Conservation (phyloP, 2,888 invertebrate species). For the Geotrupes spiniger region DNA sequence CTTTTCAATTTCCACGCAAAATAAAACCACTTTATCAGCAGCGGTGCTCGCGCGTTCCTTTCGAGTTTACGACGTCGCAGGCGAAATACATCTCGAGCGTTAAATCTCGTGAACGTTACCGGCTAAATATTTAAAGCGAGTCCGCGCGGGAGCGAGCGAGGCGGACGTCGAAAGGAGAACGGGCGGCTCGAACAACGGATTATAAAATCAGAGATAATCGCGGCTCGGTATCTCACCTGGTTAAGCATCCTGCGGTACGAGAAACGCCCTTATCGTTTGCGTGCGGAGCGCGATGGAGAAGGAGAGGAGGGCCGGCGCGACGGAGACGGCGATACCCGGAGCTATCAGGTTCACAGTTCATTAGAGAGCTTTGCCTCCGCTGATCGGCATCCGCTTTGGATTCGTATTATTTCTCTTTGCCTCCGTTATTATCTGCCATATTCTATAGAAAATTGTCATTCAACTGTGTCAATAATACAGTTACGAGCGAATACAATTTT, state of each 20-base stretch:
- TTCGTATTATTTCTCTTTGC: slow-evolving; percentile 31
- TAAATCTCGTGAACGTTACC: slow-evolving; percentile 1
- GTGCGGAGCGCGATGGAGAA: slow-evolving; percentile 27
- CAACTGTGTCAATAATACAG: slow-evolving; percentile 23
- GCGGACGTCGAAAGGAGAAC: neutral
- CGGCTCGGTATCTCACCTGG: slow-evolving; percentile 12
- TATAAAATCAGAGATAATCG: slow-evolving; percentile 18
- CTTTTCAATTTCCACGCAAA: too few relatives aligned
- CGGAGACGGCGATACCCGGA: slow-evolving; percentile 21
- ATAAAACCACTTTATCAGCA: too few relatives aligned
- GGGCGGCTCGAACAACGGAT: slow-evolving; percentile 4
- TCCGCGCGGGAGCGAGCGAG: neutral
- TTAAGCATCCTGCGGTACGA: slow-evolving; percentile 14
- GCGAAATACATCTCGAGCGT: neutral
- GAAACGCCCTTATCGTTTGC: slow-evolving; percentile 14
- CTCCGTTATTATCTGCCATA: slow-evolving; percentile 30
- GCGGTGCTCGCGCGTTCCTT: too few relatives aligned
- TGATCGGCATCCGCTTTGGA: slow-evolving; percentile 38
- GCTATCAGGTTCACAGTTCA: slow-evolving; percentile 47
- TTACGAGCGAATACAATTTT: slow-evolving; percentile 16
- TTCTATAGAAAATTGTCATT: slow-evolving; percentile 31
- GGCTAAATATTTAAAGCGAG: slow-evolving; percentile 1
- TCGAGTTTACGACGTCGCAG: too few relatives aligned
- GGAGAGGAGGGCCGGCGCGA: slow-evolving; percentile 25
- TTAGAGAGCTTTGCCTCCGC: slow-evolving; percentile 43